A percentile compares a stretch with the other conserved stretches of the same genome.
Conservation (phyloP, 2,113 vertebrate genomes). For the Ciconia maguari region DNA sequence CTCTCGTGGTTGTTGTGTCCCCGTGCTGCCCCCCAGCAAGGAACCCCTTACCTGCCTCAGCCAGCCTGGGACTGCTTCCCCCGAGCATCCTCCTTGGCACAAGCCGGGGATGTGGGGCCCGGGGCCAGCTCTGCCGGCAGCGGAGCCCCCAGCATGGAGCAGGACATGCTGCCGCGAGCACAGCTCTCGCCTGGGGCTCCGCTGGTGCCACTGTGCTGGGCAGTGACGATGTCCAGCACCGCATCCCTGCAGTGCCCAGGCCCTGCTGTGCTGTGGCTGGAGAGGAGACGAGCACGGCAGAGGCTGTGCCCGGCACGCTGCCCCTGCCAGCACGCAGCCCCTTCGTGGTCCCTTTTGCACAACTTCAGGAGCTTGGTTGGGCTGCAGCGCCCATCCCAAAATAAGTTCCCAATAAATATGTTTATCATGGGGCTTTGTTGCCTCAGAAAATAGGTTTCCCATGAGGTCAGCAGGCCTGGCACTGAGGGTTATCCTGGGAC, state of each 20-base stretch:
- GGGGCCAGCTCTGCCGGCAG: not conserved
- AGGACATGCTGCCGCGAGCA: not conserved
- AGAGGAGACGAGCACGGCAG: accelerated
- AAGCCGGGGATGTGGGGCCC: accelerated
- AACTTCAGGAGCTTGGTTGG: not conserved
- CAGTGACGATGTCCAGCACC: not conserved
- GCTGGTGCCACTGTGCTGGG: not conserved
- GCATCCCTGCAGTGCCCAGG: accelerated
- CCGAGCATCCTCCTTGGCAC: not conserved
- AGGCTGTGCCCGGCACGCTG: not conserved
- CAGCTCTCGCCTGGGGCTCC: not conserved
- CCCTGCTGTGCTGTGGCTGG: not conserved
- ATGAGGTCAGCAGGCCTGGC: not conserved
- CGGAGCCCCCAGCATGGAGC: not conserved
- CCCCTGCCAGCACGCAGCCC: not conserved
- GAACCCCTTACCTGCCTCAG: not conserved
- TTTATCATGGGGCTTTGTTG: not conserved
- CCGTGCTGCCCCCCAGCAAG: not conserved
- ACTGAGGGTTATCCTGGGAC: not conserved
- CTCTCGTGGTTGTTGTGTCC: not conserved
- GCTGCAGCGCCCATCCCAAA: not conserved
- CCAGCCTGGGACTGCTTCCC: not conserved
- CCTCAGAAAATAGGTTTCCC: not conserved
- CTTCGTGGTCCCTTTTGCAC: not conserved
- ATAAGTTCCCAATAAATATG: not conserved